Percentiles rank a stretch among this genome's conserved stretches.
Evolutionary conservation across 1,140 invertebrate species (phyloP).

Genomic region (Heliconius congener): DNA sequence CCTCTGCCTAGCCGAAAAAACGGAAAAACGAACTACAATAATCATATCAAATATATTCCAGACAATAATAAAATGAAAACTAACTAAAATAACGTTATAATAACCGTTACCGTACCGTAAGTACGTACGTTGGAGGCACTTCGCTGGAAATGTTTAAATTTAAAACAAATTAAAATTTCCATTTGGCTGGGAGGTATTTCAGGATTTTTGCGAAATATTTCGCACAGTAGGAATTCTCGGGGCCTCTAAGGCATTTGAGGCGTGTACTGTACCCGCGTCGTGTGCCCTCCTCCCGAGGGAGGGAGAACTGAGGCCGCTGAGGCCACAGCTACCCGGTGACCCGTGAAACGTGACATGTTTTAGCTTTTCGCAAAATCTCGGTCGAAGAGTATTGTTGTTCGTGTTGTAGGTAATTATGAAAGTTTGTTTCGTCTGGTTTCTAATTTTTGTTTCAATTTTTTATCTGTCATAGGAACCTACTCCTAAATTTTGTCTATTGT

Average conservation of each 20-base stretch:
- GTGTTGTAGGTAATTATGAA: background rate
- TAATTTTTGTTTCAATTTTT: background rate
- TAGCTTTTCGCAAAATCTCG: background rate
- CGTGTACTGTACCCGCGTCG: background rate
- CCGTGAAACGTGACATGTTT: conserved; percentile 10
- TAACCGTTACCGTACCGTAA: background rate
- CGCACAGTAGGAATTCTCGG: background rate
- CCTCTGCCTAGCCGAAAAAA: too few species aligned
- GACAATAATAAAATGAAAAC: background rate
- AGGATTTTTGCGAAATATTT: conserved; percentile 14
- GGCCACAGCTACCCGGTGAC: background rate
- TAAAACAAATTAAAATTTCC: conserved; percentile 9
- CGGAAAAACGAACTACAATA: too few species aligned
- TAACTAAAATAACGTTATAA: background rate
- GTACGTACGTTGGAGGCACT: background rate
- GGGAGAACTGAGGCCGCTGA: background rate
- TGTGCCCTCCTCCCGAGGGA: background rate
- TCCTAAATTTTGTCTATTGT: background rate
- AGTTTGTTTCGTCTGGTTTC: background rate
- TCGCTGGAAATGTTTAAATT: conserved; percentile 7
- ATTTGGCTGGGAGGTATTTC: background rate
- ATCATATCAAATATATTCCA: too few species aligned
- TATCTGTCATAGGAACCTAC: too few species aligned
- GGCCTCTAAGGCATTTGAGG: background rate
- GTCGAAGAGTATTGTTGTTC: background rate